Conservation (phyloP, 2,113 vertebrate species). For the Shinisaurus crocodilurus region DNA sequence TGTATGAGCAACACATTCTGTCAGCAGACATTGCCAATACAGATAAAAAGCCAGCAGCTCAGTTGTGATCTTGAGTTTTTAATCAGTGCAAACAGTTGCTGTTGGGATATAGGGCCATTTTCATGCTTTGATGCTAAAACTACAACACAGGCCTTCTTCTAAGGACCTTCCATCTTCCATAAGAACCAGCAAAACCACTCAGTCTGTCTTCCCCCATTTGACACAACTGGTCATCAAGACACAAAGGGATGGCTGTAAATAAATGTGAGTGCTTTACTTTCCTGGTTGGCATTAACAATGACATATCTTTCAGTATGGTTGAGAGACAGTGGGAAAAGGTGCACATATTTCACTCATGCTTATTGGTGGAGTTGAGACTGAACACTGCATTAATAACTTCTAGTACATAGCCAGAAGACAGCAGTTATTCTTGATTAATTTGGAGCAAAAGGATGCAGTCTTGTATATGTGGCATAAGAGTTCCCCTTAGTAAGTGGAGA, state of each 20-base stretch:
- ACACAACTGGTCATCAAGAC: neutral
- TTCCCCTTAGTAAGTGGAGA: neutral
- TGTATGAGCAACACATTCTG: neutral
- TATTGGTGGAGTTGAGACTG: neutral
- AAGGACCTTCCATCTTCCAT: neutral
- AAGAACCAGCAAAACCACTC: neutral
- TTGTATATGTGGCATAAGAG: neutral
- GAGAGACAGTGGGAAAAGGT: neutral
- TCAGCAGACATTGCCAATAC: neutral
- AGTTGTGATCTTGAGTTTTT: neutral
- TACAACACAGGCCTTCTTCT: rapidly evolving
- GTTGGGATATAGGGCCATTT: neutral
- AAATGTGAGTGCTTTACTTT: no score
- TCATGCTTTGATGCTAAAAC: neutral
- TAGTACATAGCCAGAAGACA: neutral
- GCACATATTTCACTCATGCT: neutral
- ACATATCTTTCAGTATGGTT: no score
- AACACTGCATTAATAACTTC: no score
- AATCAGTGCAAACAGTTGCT: neutral
- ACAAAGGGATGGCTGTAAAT: neutral
- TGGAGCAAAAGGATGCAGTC: neutral
- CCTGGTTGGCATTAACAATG: neutral
- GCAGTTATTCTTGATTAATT: neutral
- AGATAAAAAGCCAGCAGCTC: neutral
- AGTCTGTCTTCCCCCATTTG: neutral